A percentile compares a stretch with the other conserved stretches of the same genome.
Conservation (phyloP, 2,113 vertebrate genomes). For the Equus quagga region DNA sequence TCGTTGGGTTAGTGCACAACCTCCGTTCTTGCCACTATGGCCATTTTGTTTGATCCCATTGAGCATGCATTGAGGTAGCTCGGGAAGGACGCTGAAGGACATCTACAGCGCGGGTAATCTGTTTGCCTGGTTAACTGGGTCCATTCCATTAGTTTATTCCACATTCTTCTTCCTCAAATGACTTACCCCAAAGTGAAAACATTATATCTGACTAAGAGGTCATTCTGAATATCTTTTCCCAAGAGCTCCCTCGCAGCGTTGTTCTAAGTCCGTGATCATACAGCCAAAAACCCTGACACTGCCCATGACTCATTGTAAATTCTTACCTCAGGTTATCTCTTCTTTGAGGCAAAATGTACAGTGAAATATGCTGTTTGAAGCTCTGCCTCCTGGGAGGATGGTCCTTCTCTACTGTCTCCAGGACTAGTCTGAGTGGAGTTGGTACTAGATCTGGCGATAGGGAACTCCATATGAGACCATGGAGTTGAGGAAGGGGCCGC, state of each 20-base stretch:
- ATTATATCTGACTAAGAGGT: not conserved
- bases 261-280: not conserved
- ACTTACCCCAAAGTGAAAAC: not conserved
- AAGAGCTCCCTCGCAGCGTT: not conserved
- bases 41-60: not conserved
- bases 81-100: not conserved
- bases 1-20: not conserved
- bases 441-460: not conserved
- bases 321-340: not conserved
- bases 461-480: not conserved
- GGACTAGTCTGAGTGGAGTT: not conserved
- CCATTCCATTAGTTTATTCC: not conserved
- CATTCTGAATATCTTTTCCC: not conserved
- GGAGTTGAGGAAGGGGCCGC: not conserved
- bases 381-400: not conserved
- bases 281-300: not conserved
- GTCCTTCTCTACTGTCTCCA: not conserved
- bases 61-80: not conserved
- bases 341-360: not conserved
- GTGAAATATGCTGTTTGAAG: not conserved
- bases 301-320: not conserved
- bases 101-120: not conserved
- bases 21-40: not conserved
- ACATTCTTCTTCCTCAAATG: not conserved
- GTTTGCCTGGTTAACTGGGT: not conserved